Conservation (phyloP, 2,888 invertebrate species). For the Apamea monoglypha region DNA sequence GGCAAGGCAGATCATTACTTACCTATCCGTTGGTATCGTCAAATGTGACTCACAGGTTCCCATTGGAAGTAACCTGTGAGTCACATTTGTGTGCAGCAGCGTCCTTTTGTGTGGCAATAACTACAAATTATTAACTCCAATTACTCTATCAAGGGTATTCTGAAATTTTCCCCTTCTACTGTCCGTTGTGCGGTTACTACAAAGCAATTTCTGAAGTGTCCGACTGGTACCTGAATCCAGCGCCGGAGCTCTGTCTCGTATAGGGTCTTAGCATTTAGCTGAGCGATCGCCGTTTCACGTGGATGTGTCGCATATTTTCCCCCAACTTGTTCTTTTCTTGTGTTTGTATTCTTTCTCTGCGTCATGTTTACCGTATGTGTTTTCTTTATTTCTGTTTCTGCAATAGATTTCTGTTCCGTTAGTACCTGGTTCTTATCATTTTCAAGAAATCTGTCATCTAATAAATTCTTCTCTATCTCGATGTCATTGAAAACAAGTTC, state of each 20-base stretch:
- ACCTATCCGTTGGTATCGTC: neutral
- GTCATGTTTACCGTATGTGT: too few relatives aligned
- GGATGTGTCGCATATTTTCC: too few relatives aligned
- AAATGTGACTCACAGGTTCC: neutral
- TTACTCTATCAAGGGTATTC: neutral
- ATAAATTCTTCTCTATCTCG: constrained; percentile 4
- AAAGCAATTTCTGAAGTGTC: neutral
- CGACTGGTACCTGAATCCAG: too few relatives aligned
- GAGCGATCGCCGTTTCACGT: too few relatives aligned
- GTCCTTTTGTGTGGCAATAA: neutral
- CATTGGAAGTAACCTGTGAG: too few relatives aligned
- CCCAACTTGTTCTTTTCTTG: too few relatives aligned
- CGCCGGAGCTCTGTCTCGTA: too few relatives aligned
- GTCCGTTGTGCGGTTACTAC: neutral
- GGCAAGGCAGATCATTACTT: too few relatives aligned
- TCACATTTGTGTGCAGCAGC: too few relatives aligned
- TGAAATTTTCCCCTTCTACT: neutral
- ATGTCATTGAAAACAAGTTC: neutral
- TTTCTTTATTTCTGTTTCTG: neutral
- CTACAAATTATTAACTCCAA: neutral
- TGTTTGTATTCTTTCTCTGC: too few relatives aligned
- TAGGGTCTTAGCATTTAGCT: too few relatives aligned
- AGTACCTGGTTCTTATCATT: constrained; percentile 1
- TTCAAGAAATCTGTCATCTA: neutral
- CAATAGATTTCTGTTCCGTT: neutral